These are phyloP conservation scores for Otolemur garnettii DNA, from an alignment of 2,113 vertebrate genomes.

Conservation along the genomic window DNA sequence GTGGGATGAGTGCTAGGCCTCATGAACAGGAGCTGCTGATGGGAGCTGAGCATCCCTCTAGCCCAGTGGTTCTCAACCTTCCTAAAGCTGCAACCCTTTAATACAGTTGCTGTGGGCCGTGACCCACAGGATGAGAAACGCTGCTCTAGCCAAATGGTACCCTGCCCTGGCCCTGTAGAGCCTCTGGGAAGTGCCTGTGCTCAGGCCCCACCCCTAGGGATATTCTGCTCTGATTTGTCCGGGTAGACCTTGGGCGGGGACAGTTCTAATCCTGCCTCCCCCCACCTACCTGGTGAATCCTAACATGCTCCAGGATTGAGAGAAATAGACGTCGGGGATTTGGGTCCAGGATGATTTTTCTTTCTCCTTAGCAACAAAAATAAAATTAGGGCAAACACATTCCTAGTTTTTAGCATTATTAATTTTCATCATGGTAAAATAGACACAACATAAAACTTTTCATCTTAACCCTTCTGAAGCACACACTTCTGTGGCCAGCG, in stretches of 20 bases:
- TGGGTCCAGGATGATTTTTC: not conserved
- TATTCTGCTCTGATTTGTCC: accelerated
- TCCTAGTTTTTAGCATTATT: not conserved
- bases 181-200: not conserved
- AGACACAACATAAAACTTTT: accelerated
- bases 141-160: too few relatives aligned
- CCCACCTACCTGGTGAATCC: accelerated
- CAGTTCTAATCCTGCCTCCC: not conserved
- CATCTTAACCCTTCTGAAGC: accelerated
- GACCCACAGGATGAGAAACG: too few relatives aligned
- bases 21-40: not conserved
- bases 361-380: not conserved
- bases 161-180: accelerated
- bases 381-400: not conserved
- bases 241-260: accelerated
- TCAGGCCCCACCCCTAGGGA: accelerated
- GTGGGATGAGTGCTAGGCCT: too few relatives aligned
- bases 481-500: accelerated
- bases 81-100: too few relatives aligned
- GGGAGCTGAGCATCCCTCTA: not conserved
- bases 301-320: not conserved
- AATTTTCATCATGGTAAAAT: not conserved
- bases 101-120: too few relatives aligned
- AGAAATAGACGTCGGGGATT: accelerated
- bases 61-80: too few relatives aligned